Base-by-base conservation (phyloP, 2,113 vertebrate genomes). In the Myodes glareolus region DNA sequence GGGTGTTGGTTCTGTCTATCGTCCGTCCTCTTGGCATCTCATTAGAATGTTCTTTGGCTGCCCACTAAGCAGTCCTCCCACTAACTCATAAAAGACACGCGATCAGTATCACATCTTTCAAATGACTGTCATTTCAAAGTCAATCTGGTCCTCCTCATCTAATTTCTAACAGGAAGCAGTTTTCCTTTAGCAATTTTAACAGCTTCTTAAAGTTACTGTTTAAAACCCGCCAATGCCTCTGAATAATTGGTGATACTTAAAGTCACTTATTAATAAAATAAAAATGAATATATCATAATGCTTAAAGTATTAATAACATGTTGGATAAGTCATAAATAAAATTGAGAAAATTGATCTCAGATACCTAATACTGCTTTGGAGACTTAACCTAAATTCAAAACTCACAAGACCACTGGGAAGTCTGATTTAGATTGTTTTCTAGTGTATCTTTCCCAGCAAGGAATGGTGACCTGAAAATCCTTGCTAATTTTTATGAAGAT, bases 401-500 rank as follows among this genome's bases (percentile, higher is more conserved):
- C 4, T 8, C 13, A 91, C n/a, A 45, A 50, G 0, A 67, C 68
- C 55, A 50, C 16, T 58, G 42, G 31, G 8, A 95, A 87, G 68
- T 4, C 67, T 94, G 29, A 12, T 65, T 85, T 88, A 61, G 23
- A 70, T 58, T 31, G 82, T 39, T 94, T 68, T 68, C 31, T 88
- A 55, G 9, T 55, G 0, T 67, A 8, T 72, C 68, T 92, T 85
- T 68, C 8, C n/a, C 47, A 45, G 13, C 85, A 11, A 96, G 61
- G 13, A 84, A 63, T 36, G 3, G n/a, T 95, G 50, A 96, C 75
- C 23, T 94, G 52, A 65, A 90, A 94, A 92, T 5, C 8, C 50
- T 93, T 78, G 10, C 67, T 13, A 85, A 65, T 33, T 92, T 88
- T 95, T 97, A n/a, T 3, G 39, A 88, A 81, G 5, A 88, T 92